A percentile compares a stretch with the other conserved stretches of the same genome.
phyloP scores from a whole-genome alignment of 2,113 vertebrate species.

The Mirza zaza region DNA sequence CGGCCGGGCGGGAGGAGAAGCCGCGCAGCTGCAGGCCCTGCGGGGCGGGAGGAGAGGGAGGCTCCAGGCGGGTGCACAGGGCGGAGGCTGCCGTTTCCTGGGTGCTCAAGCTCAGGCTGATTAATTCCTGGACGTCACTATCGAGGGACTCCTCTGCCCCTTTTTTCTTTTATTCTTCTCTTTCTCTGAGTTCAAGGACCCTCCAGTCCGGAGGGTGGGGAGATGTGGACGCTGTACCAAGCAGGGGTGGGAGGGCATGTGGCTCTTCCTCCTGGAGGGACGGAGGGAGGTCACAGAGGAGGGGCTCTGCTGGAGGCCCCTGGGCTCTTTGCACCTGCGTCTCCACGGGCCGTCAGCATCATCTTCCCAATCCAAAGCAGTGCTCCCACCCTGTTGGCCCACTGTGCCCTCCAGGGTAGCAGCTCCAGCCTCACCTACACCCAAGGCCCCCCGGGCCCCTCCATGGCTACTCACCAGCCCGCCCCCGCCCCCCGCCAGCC shows the following conservation, averaged over 20 bases:
- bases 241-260: neutral
- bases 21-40: fast-evolving
- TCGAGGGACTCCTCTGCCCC: neutral
- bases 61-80: fast-evolving
- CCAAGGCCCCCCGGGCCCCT: neutral
- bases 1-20: fast-evolving
- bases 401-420: neutral
- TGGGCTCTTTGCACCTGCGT: fast-evolving
- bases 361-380: neutral
- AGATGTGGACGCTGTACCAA: fast-evolving
- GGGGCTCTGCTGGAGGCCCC: neutral
- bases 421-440: neutral
- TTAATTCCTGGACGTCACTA: fast-evolving
- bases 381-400: neutral
- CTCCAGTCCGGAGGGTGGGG: neutral
- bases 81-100: neutral
- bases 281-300: neutral
- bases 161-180: neutral
- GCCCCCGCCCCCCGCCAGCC: fast-evolving
- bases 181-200: neutral
- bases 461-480: neutral
- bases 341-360: too few species aligned
- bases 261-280: neutral
- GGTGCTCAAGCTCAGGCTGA: neutral
- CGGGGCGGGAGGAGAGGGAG: neutral